Percentiles rank a stretch among this genome's conserved stretches.
Conservation (phyloP, 2,888 invertebrate species). For the Julus scanicus region DNA sequence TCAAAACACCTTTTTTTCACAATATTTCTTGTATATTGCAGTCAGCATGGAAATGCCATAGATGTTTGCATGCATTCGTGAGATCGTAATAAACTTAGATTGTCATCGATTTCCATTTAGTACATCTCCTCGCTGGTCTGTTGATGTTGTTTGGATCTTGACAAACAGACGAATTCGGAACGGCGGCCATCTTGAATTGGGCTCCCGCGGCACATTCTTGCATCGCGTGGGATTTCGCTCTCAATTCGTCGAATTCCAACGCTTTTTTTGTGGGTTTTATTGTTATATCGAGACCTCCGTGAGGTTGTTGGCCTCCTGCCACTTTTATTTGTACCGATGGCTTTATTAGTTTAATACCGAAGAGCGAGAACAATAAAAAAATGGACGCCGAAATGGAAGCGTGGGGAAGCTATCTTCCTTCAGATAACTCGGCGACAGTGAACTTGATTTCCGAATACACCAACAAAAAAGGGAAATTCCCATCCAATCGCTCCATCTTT, state of each 20-base stretch:
- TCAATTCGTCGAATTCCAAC: not conserved
- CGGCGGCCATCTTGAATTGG: not conserved
- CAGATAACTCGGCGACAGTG: too few species aligned
- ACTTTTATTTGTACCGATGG: not conserved
- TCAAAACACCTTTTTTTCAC: too few species aligned
- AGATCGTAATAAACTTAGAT: too few species aligned
- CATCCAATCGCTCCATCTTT: not conserved
- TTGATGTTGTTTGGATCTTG: too few species aligned
- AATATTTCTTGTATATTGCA: too few species aligned
- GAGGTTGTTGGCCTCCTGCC: constrained; percentile 1
- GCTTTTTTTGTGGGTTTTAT: not conserved
- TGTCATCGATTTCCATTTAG: too few species aligned
- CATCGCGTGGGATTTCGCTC: not conserved
- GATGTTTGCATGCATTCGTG: too few species aligned
- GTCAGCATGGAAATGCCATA: too few species aligned
- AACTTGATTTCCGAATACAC: not conserved
- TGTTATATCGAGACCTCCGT: not conserved
- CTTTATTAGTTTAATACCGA: not conserved
- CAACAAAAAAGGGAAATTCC: not conserved
- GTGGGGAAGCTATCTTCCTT: not conserved
- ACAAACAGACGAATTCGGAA: too few species aligned
- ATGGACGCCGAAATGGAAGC: not conserved
- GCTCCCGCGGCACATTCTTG: not conserved
- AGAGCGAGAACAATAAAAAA: not conserved
- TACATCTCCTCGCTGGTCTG: too few species aligned